Percentiles rank a stretch among this genome's conserved stretches.
These are phyloP conservation scores for Sardina pilchardus DNA, from an alignment of 2,113 vertebrate species.

Conservation along the genomic window DNA sequence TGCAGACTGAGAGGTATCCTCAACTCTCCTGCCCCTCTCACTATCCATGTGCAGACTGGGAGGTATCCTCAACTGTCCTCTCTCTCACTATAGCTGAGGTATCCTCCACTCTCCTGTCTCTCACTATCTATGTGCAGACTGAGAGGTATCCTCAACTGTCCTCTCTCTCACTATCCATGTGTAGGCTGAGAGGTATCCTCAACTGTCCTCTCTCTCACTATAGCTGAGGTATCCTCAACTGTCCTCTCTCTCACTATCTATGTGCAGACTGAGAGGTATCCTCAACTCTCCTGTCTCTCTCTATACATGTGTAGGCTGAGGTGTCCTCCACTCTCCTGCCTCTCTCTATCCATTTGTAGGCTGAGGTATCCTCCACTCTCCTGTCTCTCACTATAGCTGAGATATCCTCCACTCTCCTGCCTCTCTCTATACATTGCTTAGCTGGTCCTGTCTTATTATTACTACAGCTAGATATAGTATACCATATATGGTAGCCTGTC, in stretches of 20 bases:
- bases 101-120: not conserved
- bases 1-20: not conserved
- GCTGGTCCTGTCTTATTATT: not conserved
- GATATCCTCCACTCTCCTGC: not conserved
- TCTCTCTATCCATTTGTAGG: too few species aligned
- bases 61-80: too few species aligned
- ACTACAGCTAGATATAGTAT: too few species aligned
- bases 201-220: too few species aligned
- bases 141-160: not conserved
- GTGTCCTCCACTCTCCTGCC: not conserved
- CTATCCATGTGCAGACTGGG: too few species aligned
- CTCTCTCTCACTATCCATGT: not conserved
- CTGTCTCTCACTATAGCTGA: not conserved
- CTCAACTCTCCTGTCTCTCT: not conserved
- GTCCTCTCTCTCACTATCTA: not conserved
- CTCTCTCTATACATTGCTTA: not conserved
- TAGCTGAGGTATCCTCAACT: not conserved
- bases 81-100: too few species aligned
- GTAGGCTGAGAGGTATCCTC: too few species aligned
- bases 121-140: not conserved
- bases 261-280: not conserved
- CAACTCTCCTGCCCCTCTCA: not conserved
- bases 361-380: not conserved
- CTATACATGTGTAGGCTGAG: not conserved
- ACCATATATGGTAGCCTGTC: too few species aligned